A percentile compares a stretch with the other conserved stretches of the same genome.
phyloP scores from a whole-genome alignment of 2,797 vertebrate genomes.

The Ctenopoma kingsleyae region DNA sequence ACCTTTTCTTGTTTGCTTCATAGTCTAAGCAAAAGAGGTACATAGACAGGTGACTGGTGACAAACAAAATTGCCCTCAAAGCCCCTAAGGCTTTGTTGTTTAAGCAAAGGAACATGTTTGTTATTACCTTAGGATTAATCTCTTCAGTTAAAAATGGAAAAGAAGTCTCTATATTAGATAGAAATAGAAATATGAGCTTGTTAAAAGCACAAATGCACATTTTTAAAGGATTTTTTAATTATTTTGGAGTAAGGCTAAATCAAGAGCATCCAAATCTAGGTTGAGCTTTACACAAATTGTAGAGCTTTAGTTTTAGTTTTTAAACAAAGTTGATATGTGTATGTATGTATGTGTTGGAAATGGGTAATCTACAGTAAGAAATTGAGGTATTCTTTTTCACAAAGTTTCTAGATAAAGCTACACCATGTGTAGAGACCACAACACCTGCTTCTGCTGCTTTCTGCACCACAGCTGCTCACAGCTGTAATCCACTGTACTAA shows the following conservation, averaged over 20 bases:
- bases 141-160: too few species aligned
- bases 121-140: background rate
- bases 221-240: too few species aligned
- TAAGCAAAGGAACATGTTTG: background rate
- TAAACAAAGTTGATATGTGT: background rate
- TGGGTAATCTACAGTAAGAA: background rate
- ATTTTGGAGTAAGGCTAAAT: background rate
- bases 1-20: background rate
- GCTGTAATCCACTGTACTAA: background rate
- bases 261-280: background rate
- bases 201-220: too few species aligned
- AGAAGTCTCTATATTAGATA: too few species aligned
- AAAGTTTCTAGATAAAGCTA: background rate
- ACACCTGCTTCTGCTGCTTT: background rate
- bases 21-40: background rate
- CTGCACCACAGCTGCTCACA: constrained; percentile 4
- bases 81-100: background rate
- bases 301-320: background rate
- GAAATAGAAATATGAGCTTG: too few species aligned
- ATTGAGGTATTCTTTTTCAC: background rate
- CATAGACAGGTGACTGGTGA: background rate
- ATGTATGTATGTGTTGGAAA: background rate
- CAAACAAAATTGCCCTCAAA: background rate
- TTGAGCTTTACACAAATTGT: background rate
- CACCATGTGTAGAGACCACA: background rate